phyloP scores from a whole-genome alignment of 37 sponge, comb jelly and placozoan genomes.

The Aphrocallistes beatrix region DNA sequence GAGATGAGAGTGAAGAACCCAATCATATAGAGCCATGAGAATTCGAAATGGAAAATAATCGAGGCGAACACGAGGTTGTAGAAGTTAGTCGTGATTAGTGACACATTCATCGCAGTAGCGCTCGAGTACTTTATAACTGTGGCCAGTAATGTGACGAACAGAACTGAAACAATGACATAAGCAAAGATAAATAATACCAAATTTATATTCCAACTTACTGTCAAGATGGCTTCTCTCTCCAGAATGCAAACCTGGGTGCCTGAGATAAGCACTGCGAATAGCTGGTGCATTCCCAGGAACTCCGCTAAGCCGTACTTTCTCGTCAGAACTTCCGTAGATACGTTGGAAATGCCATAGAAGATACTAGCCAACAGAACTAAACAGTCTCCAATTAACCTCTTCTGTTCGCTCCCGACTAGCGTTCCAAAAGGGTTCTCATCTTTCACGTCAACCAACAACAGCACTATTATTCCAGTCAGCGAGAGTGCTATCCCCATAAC shows the following conservation, averaged over 20 bases:
- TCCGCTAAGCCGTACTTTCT: conserved; percentile 50
- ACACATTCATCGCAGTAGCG: conserved; percentile 67
- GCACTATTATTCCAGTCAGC: conserved; percentile 48
- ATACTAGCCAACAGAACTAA: conserved; percentile 42
- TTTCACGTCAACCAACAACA: conserved; percentile 48
- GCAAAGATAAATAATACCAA: conserved; percentile 37
- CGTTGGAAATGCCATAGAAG: conserved; percentile 63
- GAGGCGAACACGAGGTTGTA: conserved; percentile 62
- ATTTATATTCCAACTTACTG: conserved; percentile 20
- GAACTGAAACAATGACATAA: conserved; percentile 31
- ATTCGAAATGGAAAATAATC: conserved; percentile 57
- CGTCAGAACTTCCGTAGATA: conserved; percentile 62
- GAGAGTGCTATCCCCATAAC: conserved; percentile 56
- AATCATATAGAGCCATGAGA: conserved; percentile 19
- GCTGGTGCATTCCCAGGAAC: conserved; percentile 61
- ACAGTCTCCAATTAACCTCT: conserved; percentile 47
- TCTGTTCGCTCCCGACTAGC: not conserved
- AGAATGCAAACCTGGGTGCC: conserved; percentile 58
- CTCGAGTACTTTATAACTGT: conserved; percentile 44
- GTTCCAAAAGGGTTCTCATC: not conserved
- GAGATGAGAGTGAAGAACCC: not conserved
- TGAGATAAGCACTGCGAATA: conserved; percentile 45
- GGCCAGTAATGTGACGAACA: conserved; percentile 54
- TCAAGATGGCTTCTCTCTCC: conserved; percentile 23
- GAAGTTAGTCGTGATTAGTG: conserved; percentile 73